Evolutionary conservation across 2,888 invertebrate species (phyloP), one percentile per base, ranked within the genome.

Genomic region (Peribatodes rhomboidaria): DNA sequence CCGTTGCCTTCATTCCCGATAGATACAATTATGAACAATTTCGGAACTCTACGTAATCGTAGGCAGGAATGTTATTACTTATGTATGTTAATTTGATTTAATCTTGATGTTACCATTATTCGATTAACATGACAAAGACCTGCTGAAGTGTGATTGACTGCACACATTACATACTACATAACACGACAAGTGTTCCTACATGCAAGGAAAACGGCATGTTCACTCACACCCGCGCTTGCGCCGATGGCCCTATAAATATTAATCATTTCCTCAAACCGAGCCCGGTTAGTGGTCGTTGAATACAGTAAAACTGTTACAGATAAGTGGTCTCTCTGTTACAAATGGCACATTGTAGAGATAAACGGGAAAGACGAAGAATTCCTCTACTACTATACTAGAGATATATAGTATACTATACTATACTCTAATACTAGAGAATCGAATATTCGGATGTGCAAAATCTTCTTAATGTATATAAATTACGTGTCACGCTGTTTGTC

Each of bases 191-290:
- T 58, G 71, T 66, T 50, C 70, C 69, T 61, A 54, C 54, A 61
- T 27, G 41, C 61, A 59, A 71, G 73, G 72, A 74, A 75, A 75
- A 73, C 69, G 58, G 66, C 68, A 62, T 61, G 57, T 42, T 58
- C 59, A 41, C 50, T 16, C 55, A 65, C 56, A 53, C 56, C 61
- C 47, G 59, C 59, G 52, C 67, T 57, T 56, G 68, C 65, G 61
- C 62, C 68, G 72, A 76, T 74, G 65, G 68, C 57, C 56, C 52
- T 62, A 71, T 74, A 70, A 74, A 75, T 75, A 78, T 73, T 72
- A 70, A 79, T 70, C 52, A 72, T 75, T 79, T 80, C 79, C 78
- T 74, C 65, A 69, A 69, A 71, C 57, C 61, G 64, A 69, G 46
- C 57, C 33, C 49, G 39, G 49, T 46, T 18, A 18, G 47, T 42